Conservation (phyloP, 92 coral and sea anemone species). For the Isaurus tuberculatus region DNA sequence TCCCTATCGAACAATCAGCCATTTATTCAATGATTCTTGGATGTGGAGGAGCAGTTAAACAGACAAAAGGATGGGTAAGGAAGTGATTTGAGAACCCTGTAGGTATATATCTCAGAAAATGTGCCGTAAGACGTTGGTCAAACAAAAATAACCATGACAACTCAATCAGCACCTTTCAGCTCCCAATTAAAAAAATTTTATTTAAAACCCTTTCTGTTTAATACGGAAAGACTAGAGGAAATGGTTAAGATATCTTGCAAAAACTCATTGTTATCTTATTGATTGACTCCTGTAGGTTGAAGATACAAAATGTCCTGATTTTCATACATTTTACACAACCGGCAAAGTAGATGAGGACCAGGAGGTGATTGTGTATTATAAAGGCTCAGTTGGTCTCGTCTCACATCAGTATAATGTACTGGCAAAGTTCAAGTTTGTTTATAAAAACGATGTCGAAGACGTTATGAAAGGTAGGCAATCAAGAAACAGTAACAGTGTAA, state of each 20-base stretch:
- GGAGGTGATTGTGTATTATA: constrained; percentile 60
- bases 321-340: constrained; percentile 62
- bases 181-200: too few relatives aligned
- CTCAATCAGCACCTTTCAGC: too few relatives aligned
- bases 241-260: neutral
- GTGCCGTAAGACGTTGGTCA: too few relatives aligned
- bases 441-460: constrained; percentile 45
- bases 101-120: too few relatives aligned
- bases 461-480: neutral
- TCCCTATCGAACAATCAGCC: too few relatives aligned
- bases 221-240: neutral
- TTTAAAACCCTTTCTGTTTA: neutral
- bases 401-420: constrained; percentile 54
- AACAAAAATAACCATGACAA: too few relatives aligned
- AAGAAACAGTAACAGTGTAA: neutral
- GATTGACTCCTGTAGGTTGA: neutral
- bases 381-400: constrained; percentile 34
- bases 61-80: too few relatives aligned
- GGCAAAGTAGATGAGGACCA: constrained; percentile 56
- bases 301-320: constrained; percentile 22
- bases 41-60: too few relatives aligned
- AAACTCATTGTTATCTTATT: neutral
- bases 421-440: constrained; percentile 54
- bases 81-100: too few relatives aligned
- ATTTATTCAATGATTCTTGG: too few relatives aligned